Evolutionary conservation across 2,797 vertebrate genomes (phyloP), one percentile per base, ranked within the genome.

Genomic region (Xyrichtys novacula): DNA sequence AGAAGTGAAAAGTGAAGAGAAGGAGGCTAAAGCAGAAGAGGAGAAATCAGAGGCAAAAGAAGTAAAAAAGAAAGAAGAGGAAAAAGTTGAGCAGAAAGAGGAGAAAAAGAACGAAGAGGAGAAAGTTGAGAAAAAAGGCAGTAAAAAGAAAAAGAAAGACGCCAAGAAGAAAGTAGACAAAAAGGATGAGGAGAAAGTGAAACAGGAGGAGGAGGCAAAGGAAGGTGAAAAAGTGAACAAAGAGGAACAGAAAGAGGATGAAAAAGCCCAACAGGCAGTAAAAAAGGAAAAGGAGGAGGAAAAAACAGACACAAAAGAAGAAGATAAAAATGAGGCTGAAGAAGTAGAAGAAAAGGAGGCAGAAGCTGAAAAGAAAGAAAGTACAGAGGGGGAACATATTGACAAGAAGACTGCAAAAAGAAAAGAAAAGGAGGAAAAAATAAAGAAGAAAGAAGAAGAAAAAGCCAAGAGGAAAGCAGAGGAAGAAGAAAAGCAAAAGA

Each of bases 111-210:
- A 84, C 11, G 79, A 78, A 36, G 85, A 80, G 12, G 85, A 83
- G 59, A 85, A 89, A 46, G 61, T 72, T 22, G 87, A 86, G 31
- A 85, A 88, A 64, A 88, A 80, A 53, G 74, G 82, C 19, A 83
- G 73, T 52, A 90, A 87, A 73, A 88, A 86, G 76, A 88, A 84
- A 77, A 85, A 87, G 73, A 83, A 88, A 74, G 85, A 89, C 16
- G 71, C 67, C 12, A 90, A 90, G 60, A 85, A 84, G 46, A 87
- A 85, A 81, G 54, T 15, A 11, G 85, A 84, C 26, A 82, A 81
- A 54, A 87, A 76, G 26, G 59, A 78, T 26, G 78, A 70, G n/a
- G 76, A 77, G 14, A 79, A 65, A 20, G 26, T 54, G 11, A 67
- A 80, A 20, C 65, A 67, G 20, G 54, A 38, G 1, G 74, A 73